A percentile compares a stretch with the other conserved stretches of the same genome.
Evolutionary conservation across 2,888 invertebrate genomes (phyloP).

Genomic region (Oxystoma pomonae): DNA sequence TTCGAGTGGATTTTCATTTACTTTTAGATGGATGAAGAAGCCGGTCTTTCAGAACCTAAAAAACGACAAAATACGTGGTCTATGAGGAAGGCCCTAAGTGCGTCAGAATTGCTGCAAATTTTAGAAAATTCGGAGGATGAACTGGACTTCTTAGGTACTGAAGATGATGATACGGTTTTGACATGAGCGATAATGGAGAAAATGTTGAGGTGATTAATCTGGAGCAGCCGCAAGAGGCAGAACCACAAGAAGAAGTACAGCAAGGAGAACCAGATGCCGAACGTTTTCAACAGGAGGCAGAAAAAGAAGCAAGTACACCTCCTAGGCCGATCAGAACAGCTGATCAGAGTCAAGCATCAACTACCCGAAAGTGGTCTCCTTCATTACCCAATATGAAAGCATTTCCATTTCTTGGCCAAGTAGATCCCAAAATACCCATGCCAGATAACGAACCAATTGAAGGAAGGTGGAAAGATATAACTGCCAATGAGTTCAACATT

Average conservation of each 20-base stretch:
- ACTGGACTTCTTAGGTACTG: not conserved
- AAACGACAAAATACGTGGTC: not conserved
- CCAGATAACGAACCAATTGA: not conserved
- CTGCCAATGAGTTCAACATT: not conserved
- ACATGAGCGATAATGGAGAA: constrained; percentile 4
- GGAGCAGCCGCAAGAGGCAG: not conserved
- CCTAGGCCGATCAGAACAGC: not conserved
- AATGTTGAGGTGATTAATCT: constrained; percentile 6
- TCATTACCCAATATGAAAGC: not conserved
- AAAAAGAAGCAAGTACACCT: not conserved
- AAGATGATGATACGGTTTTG: not conserved
- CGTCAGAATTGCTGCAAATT: not conserved
- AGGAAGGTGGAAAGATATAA: too few species aligned
- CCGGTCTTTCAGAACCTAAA: constrained; percentile 9
- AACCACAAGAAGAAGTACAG: not conserved
- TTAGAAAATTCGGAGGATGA: not conserved
- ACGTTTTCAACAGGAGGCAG: not conserved
- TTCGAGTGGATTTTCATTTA: not conserved
- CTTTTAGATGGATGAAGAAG: constrained; percentile 10
- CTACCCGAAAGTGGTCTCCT: not conserved
- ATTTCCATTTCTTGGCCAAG: not conserved
- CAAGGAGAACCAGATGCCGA: not conserved
- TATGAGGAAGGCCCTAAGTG: not conserved
- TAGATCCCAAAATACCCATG: not conserved
- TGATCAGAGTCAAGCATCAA: not conserved